A percentile compares a stretch with the other conserved stretches of the same genome.
phyloP scores from a whole-genome alignment of 2,113 vertebrate genomes.

The Opisthocomus hoazin region DNA sequence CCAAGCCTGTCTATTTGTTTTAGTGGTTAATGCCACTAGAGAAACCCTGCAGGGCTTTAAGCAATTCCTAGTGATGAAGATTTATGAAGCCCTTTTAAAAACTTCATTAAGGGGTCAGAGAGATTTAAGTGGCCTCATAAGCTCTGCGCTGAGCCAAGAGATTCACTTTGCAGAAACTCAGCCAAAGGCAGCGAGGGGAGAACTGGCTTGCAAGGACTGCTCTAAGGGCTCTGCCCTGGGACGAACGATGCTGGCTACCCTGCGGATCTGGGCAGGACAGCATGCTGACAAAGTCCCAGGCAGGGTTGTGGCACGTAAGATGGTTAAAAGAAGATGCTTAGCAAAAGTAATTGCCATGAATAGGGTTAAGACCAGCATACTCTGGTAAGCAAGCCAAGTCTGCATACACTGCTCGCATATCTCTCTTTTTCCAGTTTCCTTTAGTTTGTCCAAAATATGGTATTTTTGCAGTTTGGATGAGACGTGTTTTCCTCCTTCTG shows the following conservation, averaged over 20 bases:
- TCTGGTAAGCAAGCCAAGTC: not conserved
- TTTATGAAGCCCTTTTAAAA: constrained; percentile 53
- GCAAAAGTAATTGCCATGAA: not conserved
- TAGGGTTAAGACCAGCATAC: not conserved
- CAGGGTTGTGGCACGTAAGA: not conserved
- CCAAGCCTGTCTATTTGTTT: not conserved
- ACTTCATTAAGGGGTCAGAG: constrained; percentile 42
- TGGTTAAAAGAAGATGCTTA: not conserved
- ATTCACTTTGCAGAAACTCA: constrained; percentile 15
- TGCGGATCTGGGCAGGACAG: not conserved
- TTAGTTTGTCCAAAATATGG: not conserved
- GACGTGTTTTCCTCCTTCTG: not conserved
- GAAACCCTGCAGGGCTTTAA: constrained; percentile 13
- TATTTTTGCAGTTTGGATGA: not conserved
- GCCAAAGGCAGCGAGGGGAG: not conserved
- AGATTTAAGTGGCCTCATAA: constrained; percentile 13
- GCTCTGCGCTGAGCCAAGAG: not conserved
- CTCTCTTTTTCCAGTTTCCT: not conserved
- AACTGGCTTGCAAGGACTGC: not conserved
- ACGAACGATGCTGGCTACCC: not conserved
- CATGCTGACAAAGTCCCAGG: not conserved
- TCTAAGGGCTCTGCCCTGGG: not conserved
- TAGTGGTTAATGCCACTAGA: not conserved
- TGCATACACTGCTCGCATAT: not conserved
- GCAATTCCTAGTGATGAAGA: constrained; percentile 14